phyloP scores from a whole-genome alignment of 2,113 vertebrate genomes.

The Microtus pennsylvanicus region DNA sequence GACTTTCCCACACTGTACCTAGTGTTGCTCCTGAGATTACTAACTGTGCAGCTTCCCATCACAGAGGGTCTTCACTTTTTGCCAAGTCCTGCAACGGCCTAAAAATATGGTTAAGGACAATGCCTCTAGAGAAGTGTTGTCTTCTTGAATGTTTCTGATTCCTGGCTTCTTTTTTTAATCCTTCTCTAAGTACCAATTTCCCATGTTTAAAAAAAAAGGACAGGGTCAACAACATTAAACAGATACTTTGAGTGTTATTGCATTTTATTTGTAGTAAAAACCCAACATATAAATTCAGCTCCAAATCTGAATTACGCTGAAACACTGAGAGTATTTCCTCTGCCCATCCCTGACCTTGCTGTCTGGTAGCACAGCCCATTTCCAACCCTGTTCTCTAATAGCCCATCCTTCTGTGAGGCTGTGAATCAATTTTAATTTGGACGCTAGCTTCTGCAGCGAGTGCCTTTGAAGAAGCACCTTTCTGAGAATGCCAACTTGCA shows the following conservation, averaged over 20 bases:
- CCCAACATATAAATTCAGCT: conserved; percentile 53
- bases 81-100: not conserved
- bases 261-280: conserved; percentile 74
- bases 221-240: conserved; percentile 66
- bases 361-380: not conserved
- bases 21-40: not conserved
- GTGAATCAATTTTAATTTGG: conserved; percentile 75
- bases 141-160: conserved; percentile 64
- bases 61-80: not conserved
- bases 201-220: conserved; percentile 20
- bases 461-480: conserved; percentile 77
- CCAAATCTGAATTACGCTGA: conserved; percentile 58
- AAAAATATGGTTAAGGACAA: conserved; percentile 29
- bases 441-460: conserved; percentile 67
- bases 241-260: conserved; percentile 33
- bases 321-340: conserved; percentile 66
- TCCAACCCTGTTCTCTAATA: conserved; percentile 59
- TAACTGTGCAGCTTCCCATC: not conserved
- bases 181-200: conserved; percentile 64
- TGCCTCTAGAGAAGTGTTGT: conserved; percentile 61
- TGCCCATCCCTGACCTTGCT: conserved; percentile 69
- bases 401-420: conserved; percentile 41
- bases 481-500: conserved; percentile 65
- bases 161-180: conserved; percentile 60
- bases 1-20: not conserved